Conservation (phyloP, 2,797 vertebrate species). For the Acipenser oxyrinchus region DNA sequence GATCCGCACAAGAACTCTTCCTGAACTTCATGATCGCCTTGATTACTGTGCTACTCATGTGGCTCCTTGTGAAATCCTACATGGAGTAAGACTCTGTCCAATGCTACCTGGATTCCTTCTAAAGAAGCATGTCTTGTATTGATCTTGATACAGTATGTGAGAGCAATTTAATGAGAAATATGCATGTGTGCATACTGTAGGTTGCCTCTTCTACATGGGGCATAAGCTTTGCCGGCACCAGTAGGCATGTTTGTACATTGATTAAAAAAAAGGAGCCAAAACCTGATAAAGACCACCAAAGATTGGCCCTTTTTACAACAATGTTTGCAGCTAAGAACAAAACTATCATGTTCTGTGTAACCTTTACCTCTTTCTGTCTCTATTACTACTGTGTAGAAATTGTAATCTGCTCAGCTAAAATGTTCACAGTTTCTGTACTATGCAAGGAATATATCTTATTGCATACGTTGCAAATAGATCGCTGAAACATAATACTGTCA, state of each 20-base stretch:
- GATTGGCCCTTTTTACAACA: not conserved
- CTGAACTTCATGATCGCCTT: slow-evolving; percentile 94
- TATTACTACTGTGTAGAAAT: not conserved
- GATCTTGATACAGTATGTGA: not conserved
- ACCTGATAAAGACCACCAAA: too few relatives aligned
- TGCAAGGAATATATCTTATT: too few relatives aligned
- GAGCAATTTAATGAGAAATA: not conserved
- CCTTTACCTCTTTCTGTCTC: not conserved
- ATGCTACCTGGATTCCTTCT: slow-evolving; percentile 2
- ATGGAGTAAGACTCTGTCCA: slow-evolving; percentile 59
- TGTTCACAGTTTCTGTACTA: not conserved
- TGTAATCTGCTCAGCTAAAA: not conserved
- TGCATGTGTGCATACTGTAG: not conserved
- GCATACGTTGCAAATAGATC: too few relatives aligned
- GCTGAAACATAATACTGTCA: too few relatives aligned
- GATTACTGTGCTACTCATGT: slow-evolving; percentile 89
- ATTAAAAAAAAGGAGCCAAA: too few relatives aligned
- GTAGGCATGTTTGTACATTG: not conserved
- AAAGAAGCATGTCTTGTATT: slow-evolving; percentile 1
- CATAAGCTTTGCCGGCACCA: not conserved
- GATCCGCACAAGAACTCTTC: slow-evolving; percentile 76
- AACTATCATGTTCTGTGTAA: not conserved
- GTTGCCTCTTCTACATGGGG: not conserved
- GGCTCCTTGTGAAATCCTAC: slow-evolving; percentile 89
- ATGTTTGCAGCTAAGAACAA: not conserved